These are phyloP conservation scores for Odontocolon sp. DNA, from an alignment of 2,888 invertebrate genomes.

Conservation along the genomic window DNA sequence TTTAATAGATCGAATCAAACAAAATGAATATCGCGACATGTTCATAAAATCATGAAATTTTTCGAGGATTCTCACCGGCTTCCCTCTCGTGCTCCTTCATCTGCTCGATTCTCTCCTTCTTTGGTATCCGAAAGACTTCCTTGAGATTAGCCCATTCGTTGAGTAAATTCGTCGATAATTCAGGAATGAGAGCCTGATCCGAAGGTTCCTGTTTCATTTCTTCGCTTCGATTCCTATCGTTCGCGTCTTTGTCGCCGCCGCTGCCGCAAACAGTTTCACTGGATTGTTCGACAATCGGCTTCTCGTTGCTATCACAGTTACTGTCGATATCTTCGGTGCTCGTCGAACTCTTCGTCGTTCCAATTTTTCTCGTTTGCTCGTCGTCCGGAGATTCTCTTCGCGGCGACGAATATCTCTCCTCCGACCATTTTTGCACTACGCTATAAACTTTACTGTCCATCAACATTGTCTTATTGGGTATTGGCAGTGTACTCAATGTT, in stretches of 20 bases:
- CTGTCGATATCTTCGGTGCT: conserved; percentile 69
- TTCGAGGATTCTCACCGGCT: conserved; percentile 83
- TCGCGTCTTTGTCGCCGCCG: conserved; percentile 64
- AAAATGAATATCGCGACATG: no score
- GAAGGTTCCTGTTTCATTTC: conserved; percentile 66
- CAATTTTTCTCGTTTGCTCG: conserved; percentile 67
- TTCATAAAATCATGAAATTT: no score
- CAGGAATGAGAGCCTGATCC: conserved; percentile 75
- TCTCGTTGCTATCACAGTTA: conserved; percentile 71
- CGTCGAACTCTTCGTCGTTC: conserved; percentile 55
- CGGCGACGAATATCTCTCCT: conserved; percentile 73
- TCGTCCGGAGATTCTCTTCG: conserved; percentile 75
- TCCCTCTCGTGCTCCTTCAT: conserved; percentile 97
- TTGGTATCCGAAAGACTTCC: conserved; percentile 94
- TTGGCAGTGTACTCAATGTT: conserved; percentile 92
- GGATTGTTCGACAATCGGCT: conserved; percentile 49
- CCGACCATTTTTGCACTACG: conserved; percentile 93
- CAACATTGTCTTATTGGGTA: conserved; percentile 95
- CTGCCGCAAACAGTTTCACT: conserved; percentile 57
- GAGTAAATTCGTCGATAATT: conserved; percentile 85
- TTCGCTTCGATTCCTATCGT: conserved; percentile 30
- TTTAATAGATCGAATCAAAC: no score
- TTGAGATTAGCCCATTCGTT: conserved; percentile 89
- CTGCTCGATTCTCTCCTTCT: conserved; percentile 95
- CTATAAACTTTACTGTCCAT: conserved; percentile 95